These are phyloP conservation scores for Chouioia cunea DNA, from an alignment of 2,888 invertebrate species.

Conservation along the genomic window DNA sequence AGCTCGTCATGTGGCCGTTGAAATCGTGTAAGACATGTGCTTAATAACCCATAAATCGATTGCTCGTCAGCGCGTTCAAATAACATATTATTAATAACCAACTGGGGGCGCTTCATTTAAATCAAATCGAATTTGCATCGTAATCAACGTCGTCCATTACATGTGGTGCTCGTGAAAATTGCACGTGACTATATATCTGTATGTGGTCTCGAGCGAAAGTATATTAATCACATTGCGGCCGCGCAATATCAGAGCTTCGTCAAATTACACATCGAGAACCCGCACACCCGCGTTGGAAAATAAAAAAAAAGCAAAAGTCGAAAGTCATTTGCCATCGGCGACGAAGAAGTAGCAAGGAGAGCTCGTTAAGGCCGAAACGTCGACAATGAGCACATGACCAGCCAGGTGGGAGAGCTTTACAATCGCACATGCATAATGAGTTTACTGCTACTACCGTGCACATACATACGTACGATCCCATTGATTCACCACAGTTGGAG, in stretches of 20 bases:
- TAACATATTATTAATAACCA: too few species aligned
- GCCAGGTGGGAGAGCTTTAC: constrained; percentile 48
- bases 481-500: constrained; percentile 47
- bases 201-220: constrained; percentile 12
- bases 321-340: constrained; percentile 35
- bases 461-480: constrained; percentile 22
- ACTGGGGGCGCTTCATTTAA: too few species aligned
- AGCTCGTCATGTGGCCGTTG: too few species aligned
- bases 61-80: too few species aligned
- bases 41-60: too few species aligned
- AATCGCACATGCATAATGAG: constrained; percentile 50
- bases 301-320: too few species aligned
- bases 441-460: constrained; percentile 9
- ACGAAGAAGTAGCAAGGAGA: background rate
- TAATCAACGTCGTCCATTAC: too few species aligned
- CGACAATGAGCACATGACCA: constrained; percentile 38
- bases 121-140: too few species aligned
- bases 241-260: background rate
- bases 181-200: too few species aligned
- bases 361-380: constrained; percentile 26
- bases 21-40: too few species aligned
- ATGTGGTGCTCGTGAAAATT: too few species aligned
- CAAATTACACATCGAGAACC: constrained; percentile 15
- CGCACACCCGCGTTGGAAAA: background rate
- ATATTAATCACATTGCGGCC: background rate